Percentiles rank a stretch among this genome's conserved stretches.
Evolutionary conservation across 2,113 vertebrate species (phyloP).

Genomic region (Ceyx margarethae): DNA sequence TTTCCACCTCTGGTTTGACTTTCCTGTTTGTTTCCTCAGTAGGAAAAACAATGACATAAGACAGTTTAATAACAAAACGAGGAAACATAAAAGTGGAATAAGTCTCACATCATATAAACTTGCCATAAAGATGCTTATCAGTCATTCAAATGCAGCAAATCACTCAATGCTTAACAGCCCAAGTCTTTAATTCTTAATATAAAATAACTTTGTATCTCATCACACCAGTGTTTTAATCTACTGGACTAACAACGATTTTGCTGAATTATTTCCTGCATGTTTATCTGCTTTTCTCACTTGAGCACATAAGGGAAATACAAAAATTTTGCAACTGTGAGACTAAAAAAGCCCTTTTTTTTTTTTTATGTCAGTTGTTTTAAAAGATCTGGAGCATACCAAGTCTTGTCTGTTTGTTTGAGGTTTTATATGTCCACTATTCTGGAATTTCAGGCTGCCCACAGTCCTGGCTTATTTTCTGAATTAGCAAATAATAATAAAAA

Average conservation of each 20-base stretch:
- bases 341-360: background rate
- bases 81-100: background rate
- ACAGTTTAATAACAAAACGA: background rate
- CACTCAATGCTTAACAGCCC: background rate
- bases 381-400: background rate
- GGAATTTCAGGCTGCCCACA: background rate
- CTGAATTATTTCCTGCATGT: background rate
- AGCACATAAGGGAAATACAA: background rate
- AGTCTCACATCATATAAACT: background rate
- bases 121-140: background rate
- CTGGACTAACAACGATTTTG: background rate
- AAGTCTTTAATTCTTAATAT: slow-evolving; percentile 6
- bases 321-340: background rate
- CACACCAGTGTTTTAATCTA: background rate
- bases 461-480: background rate
- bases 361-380: background rate
- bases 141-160: background rate
- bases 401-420: background rate
- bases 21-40: background rate
- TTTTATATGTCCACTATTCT: background rate
- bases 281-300: background rate
- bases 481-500: background rate
- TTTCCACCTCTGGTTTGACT: background rate
- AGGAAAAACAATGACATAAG: background rate
- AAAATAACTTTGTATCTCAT: background rate